Percentiles rank a stretch among this genome's conserved stretches.
Evolutionary conservation across 2,113 vertebrate species (phyloP).

Genomic region (Misgurnus mizolepis): DNA sequence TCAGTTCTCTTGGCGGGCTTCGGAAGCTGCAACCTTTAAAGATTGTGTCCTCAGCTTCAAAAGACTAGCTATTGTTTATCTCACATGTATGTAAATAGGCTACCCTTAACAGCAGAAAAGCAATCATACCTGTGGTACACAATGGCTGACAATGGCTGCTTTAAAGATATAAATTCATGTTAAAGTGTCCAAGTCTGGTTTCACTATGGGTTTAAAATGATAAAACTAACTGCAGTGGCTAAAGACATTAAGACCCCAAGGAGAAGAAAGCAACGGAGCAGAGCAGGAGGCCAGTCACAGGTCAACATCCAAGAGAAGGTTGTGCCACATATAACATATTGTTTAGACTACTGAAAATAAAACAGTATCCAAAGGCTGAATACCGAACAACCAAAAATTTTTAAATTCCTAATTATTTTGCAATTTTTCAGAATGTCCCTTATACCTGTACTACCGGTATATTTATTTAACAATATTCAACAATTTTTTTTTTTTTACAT

Average conservation of each 20-base stretch:
- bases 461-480: no score
- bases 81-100: no score
- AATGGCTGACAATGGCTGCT: neutral
- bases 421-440: neutral
- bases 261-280: neutral
- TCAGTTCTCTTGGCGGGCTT: no score
- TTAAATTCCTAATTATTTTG: no score
- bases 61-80: no score
- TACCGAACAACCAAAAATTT: no score
- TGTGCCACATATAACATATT: neutral
- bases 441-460: no score
- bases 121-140: neutral
- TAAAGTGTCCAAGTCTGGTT: neutral
- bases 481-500: no score
- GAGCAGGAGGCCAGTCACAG: neutral
- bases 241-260: constrained; percentile 7
- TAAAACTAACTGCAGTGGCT: constrained; percentile 27
- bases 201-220: constrained; percentile 18
- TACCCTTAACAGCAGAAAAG: neutral
- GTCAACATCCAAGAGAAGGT: constrained; percentile 17
- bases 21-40: no score
- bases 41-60: no score
- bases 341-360: neutral
- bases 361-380: no score
- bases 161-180: neutral